A percentile compares a stretch with the other conserved stretches of the same genome.
Conservation (phyloP, 2,888 invertebrate genomes). For the Hypomecis punctinalis region DNA sequence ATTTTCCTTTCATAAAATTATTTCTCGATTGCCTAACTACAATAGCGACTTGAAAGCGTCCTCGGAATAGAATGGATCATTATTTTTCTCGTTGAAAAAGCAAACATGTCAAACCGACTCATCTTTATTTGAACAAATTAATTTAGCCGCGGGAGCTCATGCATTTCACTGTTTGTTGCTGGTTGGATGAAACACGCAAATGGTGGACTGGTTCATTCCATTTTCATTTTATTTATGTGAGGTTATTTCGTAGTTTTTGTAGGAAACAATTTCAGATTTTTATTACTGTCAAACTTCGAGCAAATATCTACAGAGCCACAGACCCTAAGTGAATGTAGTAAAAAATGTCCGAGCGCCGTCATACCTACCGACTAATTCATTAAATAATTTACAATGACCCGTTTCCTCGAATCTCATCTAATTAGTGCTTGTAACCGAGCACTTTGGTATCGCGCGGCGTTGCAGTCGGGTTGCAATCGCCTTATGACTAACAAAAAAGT, state of each 20-base stretch:
- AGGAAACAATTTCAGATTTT: constrained; percentile 6
- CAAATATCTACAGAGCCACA: too few relatives aligned
- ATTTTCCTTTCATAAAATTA: neutral
- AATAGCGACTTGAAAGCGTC: neutral
- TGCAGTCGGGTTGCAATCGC: too few relatives aligned
- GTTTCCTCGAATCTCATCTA: too few relatives aligned
- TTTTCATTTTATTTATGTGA: constrained; percentile 6
- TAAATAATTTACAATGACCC: too few relatives aligned
- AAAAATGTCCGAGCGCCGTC: too few relatives aligned
- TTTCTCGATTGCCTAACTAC: neutral
- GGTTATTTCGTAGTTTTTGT: constrained; percentile 2
- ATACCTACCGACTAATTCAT: too few relatives aligned
- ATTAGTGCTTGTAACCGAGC: too few relatives aligned
- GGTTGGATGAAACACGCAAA: constrained; percentile 1
- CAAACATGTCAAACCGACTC: constrained; percentile 15
- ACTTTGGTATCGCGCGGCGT: too few relatives aligned
- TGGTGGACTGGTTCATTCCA: neutral
- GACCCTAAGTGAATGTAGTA: too few relatives aligned
- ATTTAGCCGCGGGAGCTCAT: constrained; percentile 7
- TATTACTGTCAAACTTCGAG: constrained; percentile 10
- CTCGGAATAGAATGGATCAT: neutral
- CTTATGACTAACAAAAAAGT: too few relatives aligned
- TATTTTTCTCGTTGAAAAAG: constrained; percentile 7
- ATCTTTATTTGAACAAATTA: constrained; percentile 19
- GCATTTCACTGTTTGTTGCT: constrained; percentile 9